Base-by-base conservation (phyloP, 1,140 invertebrate genomes). In the Ips typographus region DNA sequence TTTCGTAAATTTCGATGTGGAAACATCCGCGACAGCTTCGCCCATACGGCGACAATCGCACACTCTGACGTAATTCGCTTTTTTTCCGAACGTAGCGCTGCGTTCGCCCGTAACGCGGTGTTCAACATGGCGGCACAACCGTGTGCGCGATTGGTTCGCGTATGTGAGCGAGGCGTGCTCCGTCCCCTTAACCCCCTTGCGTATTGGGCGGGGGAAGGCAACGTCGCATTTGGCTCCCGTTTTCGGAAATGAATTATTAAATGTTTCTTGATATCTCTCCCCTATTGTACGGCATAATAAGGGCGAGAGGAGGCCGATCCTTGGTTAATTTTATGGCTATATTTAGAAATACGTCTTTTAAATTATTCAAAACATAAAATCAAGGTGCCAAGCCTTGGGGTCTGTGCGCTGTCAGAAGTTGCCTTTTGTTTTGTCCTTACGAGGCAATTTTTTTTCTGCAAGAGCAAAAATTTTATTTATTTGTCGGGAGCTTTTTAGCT, bases 221-320 rank as follows among this genome's bases (percentile, higher is more conserved):
- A 47, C 41, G 37, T 37, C 51, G 72, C 71, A 55, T 56, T 67
- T 74, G 68, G 60, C 68, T 71, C 39, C 68, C 59, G 58, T 70
- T 66, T 75, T 74, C 51, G 56, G 44, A 66, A 70, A 75, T 75
- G 62, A 75, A 75, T 74, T 72, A 75, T 75, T 74, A 72, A 75
- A 75, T 64, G 72, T 68, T 72, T 75, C 72, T 75, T 75, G 70
- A 75, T 74, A 71, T 68, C 73, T 72, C 71, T 68, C 66, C 66
- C 44, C n/a, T 49, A 44, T 47, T 61, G 39, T 59, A 37, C 61
- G 58, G 52, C 56, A 42, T 43, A 39, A n/a, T 61, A 8, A 4
- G 40, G 37, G 44, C 38, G 4, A 44, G 43, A 60, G 52, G 42
- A 39, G 41, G 38, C 38, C 55, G 65, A 66, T 66, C 55, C 56